phyloP scores from a whole-genome alignment of 2,113 vertebrate species.

The Perca flavescens region DNA sequence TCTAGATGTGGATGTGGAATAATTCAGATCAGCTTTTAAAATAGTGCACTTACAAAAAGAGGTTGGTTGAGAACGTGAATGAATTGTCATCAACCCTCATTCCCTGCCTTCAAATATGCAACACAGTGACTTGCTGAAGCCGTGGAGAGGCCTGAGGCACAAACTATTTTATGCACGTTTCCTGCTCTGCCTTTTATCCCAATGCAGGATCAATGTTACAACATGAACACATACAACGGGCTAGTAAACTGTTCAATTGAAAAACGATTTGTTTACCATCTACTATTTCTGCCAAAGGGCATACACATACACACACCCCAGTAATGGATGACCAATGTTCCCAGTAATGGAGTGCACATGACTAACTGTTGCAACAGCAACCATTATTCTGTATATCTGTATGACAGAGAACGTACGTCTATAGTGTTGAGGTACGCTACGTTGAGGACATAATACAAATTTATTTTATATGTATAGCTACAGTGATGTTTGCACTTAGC shows the following conservation, averaged over 20 bases:
- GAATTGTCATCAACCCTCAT: background rate
- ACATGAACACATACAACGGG: background rate
- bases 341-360: constrained; percentile 42
- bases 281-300: constrained; percentile 46
- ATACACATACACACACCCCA: constrained; percentile 9
- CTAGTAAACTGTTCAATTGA: constrained; percentile 28
- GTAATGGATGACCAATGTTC: constrained; percentile 42
- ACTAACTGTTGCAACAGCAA: constrained; percentile 34
- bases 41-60: background rate
- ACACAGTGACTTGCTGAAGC: background rate
- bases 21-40: background rate
- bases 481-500: background rate
- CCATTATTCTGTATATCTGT: background rate
- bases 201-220: constrained; percentile 35
- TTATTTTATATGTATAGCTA: background rate
- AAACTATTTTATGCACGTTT: constrained; percentile 3
- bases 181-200: constrained; percentile 38
- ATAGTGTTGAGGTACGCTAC: background rate
- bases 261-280: constrained; percentile 17
- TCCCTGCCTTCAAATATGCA: background rate
- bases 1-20: background rate
- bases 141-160: background rate
- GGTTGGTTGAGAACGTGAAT: background rate
- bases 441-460: background rate
- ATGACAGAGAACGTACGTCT: constrained; percentile 1